Conservation (phyloP, 2,888 invertebrate species). For the Perdita meconis region DNA sequence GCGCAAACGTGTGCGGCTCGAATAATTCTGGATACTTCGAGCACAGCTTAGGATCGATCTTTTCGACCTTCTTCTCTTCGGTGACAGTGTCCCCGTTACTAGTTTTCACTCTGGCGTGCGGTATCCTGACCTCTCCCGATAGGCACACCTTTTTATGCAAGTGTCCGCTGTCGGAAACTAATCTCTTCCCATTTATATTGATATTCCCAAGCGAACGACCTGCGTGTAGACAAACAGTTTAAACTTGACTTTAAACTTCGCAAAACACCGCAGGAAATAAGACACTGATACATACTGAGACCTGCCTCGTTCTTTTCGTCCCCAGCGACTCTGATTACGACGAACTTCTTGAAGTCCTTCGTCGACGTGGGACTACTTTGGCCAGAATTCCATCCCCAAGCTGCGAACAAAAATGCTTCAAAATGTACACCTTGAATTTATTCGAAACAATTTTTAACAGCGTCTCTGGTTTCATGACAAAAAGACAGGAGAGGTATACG, state of each 20-base stretch:
- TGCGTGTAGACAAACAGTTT: constrained; percentile 50
- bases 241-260: not conserved
- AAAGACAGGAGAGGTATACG: constrained; percentile 18
- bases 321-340: constrained; percentile 87
- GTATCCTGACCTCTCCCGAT: constrained; percentile 82
- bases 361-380: constrained; percentile 85
- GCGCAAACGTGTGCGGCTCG: constrained; percentile 91
- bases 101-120: constrained; percentile 83
- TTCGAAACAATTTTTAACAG: too few relatives aligned
- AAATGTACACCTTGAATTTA: too few relatives aligned
- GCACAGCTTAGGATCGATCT: constrained; percentile 82
- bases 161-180: constrained; percentile 81
- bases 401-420: constrained; percentile 63
- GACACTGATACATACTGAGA: constrained; percentile 75
- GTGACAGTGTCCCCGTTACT: constrained; percentile 83
- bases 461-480: too few relatives aligned
- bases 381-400: constrained; percentile 86
- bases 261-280: not conserved
- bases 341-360: constrained; percentile 87
- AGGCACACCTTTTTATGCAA: constrained; percentile 83
- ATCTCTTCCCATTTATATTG: constrained; percentile 84
- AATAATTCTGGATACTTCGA: constrained; percentile 86
- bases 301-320: constrained; percentile 85
- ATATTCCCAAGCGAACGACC: constrained; percentile 82
- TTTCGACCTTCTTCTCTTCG: constrained; percentile 83